phyloP scores from a whole-genome alignment of 2,113 vertebrate genomes.

The Otus sunia region DNA sequence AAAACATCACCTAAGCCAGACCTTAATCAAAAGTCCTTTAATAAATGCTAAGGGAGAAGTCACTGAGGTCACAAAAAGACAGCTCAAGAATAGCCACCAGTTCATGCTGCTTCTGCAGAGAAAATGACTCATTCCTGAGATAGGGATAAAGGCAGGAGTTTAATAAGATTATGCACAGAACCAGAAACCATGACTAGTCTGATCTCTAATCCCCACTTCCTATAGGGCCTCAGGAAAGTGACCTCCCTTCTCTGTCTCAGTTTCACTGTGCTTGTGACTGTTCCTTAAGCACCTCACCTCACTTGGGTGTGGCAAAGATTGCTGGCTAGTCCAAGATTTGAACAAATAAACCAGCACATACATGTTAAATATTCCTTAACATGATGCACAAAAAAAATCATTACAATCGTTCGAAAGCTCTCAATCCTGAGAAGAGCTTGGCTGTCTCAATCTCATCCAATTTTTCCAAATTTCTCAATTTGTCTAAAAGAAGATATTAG shows the following conservation, averaged over 20 bases:
- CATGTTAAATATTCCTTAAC: not conserved
- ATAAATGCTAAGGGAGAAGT: not conserved
- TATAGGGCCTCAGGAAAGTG: not conserved
- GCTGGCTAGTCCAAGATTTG: not conserved
- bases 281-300: not conserved
- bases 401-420: not conserved
- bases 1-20: not conserved
- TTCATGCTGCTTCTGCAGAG: not conserved
- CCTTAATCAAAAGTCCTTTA: not conserved
- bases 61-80: not conserved
- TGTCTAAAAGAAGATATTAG: not conserved
- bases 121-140: slow-evolving; percentile 3
- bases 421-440: not conserved
- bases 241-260: not conserved
- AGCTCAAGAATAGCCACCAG: not conserved
- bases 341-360: not conserved
- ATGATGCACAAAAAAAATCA: not conserved
- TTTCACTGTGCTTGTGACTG: not conserved
- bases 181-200: not conserved
- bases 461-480: not conserved
- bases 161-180: not conserved
- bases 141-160: not conserved
- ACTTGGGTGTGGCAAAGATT: not conserved
- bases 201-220: not conserved
- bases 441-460: not conserved